Base-by-base conservation (phyloP, 2,888 invertebrate species). In the Latheticus oryzae region DNA sequence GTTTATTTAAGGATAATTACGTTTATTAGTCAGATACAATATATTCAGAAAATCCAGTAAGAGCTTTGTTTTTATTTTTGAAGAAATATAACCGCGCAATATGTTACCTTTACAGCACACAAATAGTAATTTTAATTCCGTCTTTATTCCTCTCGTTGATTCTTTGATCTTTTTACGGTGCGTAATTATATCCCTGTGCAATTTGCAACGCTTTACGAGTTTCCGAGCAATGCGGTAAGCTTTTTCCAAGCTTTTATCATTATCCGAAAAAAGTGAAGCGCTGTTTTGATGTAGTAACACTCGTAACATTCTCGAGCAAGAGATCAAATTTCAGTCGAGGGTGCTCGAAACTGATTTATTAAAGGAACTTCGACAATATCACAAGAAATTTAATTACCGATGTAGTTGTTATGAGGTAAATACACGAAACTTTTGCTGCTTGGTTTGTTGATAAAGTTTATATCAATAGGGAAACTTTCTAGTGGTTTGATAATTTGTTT, bases 1-100 rank as follows among this genome's bases (percentile, higher is more conserved):
- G 69, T 69, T 70, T 70, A 68, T 69, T 64, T 70, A 68, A 71
- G 63, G 70, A 66, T 70, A 70, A 71, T 70, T 67, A 62, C 68
- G 54, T 64, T 61, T 28, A 16, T 24, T 47, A 47, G 33, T 35
- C 24, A 23, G 24, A 24, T 35, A 11, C 13, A 28, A 32, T 38
- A 30, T 19, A 51, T 51, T 51, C 28, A 24, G 26, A 51, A 28
- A 51, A 51, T 51, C 51, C 51, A n/a, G 19, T 13, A 5, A 15
- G 19, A 4, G 30, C 40, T 51, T 51, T 38, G 30, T 38, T 38
- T 51, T 48, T 48, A 17, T 48, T 48, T 24, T 37, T n/a, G n/a
- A 35, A 35, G 48, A 48, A 37, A 37, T 48, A 48, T 12, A 35
- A 48, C 48, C 35, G 8, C 37, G 33, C 30, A 48, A 37, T 48